Percentiles rank a stretch among this genome's conserved stretches.
Evolutionary conservation across 2,888 invertebrate species (phyloP).

Genomic region (Stenichneumon culpator): DNA sequence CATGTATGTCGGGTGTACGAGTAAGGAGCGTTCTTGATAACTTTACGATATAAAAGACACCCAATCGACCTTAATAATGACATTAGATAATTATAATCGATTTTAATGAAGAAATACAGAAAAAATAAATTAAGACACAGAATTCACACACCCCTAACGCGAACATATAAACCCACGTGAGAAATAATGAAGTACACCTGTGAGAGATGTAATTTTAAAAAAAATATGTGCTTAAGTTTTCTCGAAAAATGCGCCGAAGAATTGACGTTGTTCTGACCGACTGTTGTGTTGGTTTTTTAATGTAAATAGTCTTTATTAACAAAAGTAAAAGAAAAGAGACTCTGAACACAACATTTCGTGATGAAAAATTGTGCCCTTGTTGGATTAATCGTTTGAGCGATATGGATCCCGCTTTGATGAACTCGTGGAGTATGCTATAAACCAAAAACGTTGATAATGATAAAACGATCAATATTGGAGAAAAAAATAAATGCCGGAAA

Average conservation of each 20-base stretch:
- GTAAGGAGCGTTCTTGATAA: constrained; percentile 23
- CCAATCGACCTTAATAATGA: constrained; percentile 64
- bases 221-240: constrained; percentile 36
- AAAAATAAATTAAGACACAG: constrained; percentile 26
- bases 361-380: constrained; percentile 66
- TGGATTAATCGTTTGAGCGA: constrained; percentile 72
- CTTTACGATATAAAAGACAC: constrained; percentile 44
- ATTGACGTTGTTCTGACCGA: constrained; percentile 72
- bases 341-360: constrained; percentile 37
- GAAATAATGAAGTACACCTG: constrained; percentile 39
- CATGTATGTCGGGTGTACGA: constrained; percentile 22
- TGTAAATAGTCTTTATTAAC: constrained; percentile 74
- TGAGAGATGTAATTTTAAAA: constrained; percentile 42
- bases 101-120: constrained; percentile 34
- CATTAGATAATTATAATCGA: constrained; percentile 63
- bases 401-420: constrained; percentile 56
- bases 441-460: constrained; percentile 30
- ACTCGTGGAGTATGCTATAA: constrained; percentile 44
- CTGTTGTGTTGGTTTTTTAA: constrained; percentile 71
- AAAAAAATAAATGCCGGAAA: constrained; percentile 34
- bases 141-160: constrained; percentile 29
- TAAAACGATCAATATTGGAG: constrained; percentile 18
- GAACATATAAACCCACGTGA: constrained; percentile 45
- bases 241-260: constrained; percentile 74
- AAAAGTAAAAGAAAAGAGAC: constrained; percentile 18